Base-by-base conservation (phyloP, 2,797 vertebrate genomes). In the Siniperca obscura region DNA sequence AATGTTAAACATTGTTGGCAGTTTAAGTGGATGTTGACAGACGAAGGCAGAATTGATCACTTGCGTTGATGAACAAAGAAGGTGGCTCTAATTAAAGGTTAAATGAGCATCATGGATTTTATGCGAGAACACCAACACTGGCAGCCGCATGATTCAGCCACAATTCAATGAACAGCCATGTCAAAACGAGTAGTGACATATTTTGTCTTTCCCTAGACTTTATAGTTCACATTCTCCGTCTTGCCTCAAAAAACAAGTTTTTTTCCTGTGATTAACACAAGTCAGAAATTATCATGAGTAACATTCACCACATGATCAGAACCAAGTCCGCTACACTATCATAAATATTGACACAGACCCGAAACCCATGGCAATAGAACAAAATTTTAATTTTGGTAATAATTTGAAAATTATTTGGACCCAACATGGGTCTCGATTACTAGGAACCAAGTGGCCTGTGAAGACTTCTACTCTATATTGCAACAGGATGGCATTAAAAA, bases 1-100 rank as follows among this genome's bases (percentile, higher is more conserved):
- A 17, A 27, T 60, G 50, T 44, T 25, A 30, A 81, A 44, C 50
- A 65, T 16, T 70, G 13, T 44, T 76, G 34, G 52, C 68, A 78
- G 17, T 25, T 61, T 69, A 60, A 64, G 70, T 55, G 25, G 48
- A 76, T 65, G 59, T 48, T 76, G 66, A 40, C 55, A 68, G 59
- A 56, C 16, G 7, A 57, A 14, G 5, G 9, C n/a, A 14, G 40
- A 61, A 34, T 56, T 59, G 9, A 67, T 70, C 19, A 62, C 36
- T 68, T 70, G 17, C 0, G 0, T 10, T 6, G 40, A 25, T 81
- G 9, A 60, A 60, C 19, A 66, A 40, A 72, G 59, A 36, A 17
- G 6, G 27, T 53, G 48, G 22, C 6, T 36, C 11, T 30, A 61
- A 57, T 48, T 59, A 2, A 42, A 53, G 30, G 50, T 75, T 59